Evolutionary conservation across 1,140 invertebrate species (phyloP).

Genomic region (Drosophila pandora): DNA sequence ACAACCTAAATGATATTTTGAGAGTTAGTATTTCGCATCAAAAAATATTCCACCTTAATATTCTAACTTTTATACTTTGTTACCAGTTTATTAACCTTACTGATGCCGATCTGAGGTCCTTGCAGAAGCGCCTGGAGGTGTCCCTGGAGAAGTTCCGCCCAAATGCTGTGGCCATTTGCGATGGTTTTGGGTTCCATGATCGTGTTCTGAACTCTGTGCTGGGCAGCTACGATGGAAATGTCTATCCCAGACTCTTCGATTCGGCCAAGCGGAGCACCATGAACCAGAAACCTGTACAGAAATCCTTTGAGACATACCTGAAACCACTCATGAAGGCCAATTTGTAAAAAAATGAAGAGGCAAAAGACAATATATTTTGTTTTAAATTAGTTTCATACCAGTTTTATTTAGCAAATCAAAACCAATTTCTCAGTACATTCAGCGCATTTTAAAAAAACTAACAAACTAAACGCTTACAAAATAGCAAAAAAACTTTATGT

Average conservation of each 20-base stretch:
- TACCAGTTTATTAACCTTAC: constrained; percentile 87
- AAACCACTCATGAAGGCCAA: constrained; percentile 91
- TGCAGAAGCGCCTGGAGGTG: constrained; percentile 89
- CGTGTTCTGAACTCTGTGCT: constrained; percentile 91
- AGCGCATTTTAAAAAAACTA: constrained; percentile 81
- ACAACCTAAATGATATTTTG: constrained; percentile 90
- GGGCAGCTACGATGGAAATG: constrained; percentile 95
- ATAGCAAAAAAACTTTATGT: constrained; percentile 70
- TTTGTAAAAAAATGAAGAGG: constrained; percentile 83
- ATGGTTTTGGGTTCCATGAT: constrained; percentile 96
- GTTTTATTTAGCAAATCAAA: constrained; percentile 83
- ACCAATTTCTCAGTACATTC: constrained; percentile 82
- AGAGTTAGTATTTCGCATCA: constrained; percentile 85
- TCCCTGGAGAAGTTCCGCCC: constrained; percentile 90
- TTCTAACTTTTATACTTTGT: not conserved
- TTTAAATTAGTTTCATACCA: constrained; percentile 82
- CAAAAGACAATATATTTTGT: constrained; percentile 10
- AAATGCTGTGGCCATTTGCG: constrained; percentile 94
- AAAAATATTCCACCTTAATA: not conserved
- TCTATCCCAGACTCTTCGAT: constrained; percentile 94
- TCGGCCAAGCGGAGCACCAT: constrained; percentile 94
- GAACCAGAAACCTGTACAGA: constrained; percentile 92
- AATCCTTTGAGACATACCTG: constrained; percentile 89
- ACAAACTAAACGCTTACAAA: constrained; percentile 78
- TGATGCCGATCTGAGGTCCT: constrained; percentile 86